Evolutionary conservation across 2,888 invertebrate species (phyloP), one percentile per base, ranked within the genome.

Genomic region (Chydorus sphaericus): DNA sequence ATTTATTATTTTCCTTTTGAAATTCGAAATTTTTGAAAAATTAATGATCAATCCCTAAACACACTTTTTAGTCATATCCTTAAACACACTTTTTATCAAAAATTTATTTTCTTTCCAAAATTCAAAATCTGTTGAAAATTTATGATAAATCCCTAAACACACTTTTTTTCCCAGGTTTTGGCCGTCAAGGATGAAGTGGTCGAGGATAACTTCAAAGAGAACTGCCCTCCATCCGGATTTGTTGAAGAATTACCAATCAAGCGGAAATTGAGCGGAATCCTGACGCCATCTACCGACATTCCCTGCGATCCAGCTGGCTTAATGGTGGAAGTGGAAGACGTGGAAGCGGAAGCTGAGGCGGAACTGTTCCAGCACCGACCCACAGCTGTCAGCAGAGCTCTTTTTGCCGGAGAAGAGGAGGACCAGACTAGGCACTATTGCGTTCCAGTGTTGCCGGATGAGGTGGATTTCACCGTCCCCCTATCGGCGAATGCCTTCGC

Each of bases 241-340:
- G 44, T 44, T 5, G n/a, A 49, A 11, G 48, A 53, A 3, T 33
- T 37, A 48, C 29, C 53, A 16, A 55, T 23, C 33, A 44, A 48
- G 16, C 51, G 53, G 23, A 48, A 28, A 8, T n/a, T 60, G 18
- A 54, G 56, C 16, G 63, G 62, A 2, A 60, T 61, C 26, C 58
- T 63, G 44, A 48, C 59, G 30, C 62, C 61, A 2, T 60, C 62
- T 14, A 18, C 48, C 48, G 58, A 58, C 48, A 55, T 62, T 36
- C 53, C 58, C 18, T 60, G 55, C 56, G 54, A 54, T 18, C 61
- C 61, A 11, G 44, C 56, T 28, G 60, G 59, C 28, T 38, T 59
- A 78, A 80, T 59, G 74, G 53, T 37, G 28, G 53, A 53, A 14
- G 53, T 23, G 2, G 33, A 6, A 10, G 20, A 20, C 30, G 33